Evolutionary conservation across 2,113 vertebrate species (phyloP).

Genomic region (Dicerorhinus sumatrensis): DNA sequence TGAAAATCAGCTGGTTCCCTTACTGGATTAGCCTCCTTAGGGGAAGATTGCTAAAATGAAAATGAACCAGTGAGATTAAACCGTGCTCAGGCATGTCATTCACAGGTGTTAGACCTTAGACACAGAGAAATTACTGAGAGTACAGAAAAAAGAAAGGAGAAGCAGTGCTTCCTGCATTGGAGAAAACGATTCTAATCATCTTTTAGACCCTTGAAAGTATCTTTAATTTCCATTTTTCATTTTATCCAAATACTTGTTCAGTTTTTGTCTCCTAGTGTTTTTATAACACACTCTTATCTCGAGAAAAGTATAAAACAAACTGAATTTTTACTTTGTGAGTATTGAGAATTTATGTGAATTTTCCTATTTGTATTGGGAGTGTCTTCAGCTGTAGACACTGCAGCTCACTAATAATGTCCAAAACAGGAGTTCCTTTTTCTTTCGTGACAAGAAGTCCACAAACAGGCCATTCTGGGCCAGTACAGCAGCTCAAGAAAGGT

Average conservation of each 20-base stretch:
- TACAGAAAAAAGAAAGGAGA: background rate
- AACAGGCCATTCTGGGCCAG: background rate
- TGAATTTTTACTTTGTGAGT: background rate
- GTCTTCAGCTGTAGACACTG: background rate
- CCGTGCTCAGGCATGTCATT: background rate
- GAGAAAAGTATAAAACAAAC: background rate
- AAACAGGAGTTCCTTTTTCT: background rate
- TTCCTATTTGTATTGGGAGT: background rate
- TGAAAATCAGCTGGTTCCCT: background rate
- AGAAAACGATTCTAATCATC: background rate
- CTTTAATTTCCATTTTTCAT: background rate
- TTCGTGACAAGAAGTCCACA: background rate
- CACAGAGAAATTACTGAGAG: background rate
- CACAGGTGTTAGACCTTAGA: background rate
- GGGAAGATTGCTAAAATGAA: background rate
- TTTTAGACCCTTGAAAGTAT: slow-evolving; percentile 2
- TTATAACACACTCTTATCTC: background rate
- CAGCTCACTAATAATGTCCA: background rate
- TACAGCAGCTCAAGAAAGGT: background rate
- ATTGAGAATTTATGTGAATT: slow-evolving; percentile 1
- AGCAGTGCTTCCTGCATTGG: too few relatives aligned
- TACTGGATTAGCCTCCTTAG: background rate
- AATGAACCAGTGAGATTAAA: background rate
- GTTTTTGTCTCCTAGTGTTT: background rate
- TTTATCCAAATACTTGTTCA: background rate